A percentile compares a stretch with the other conserved stretches of the same genome.
phyloP scores from a whole-genome alignment of 2,113 vertebrate genomes.

The Pollimyrus isidori region DNA sequence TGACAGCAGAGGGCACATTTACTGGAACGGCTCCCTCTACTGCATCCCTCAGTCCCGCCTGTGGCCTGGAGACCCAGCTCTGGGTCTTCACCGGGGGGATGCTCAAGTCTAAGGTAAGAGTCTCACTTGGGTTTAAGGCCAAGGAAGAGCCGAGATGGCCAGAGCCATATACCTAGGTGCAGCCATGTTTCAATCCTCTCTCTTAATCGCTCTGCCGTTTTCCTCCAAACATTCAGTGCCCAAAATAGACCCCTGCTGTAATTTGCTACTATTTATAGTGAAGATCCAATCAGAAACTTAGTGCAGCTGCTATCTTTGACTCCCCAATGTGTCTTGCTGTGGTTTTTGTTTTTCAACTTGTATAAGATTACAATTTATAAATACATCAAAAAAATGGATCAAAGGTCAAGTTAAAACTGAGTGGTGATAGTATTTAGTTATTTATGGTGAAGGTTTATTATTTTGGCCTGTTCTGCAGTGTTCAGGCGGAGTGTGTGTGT shows the following conservation, averaged over 20 bases:
- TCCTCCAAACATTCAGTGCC: neutral
- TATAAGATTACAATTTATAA: neutral
- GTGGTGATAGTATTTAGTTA: neutral
- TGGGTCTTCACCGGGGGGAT: constrained; percentile 69
- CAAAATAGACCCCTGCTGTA: neutral
- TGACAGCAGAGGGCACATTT: constrained; percentile 52
- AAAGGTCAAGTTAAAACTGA: neutral
- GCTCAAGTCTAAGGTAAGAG: constrained; percentile 67
- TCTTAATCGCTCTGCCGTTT: neutral
- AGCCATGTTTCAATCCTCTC: neutral
- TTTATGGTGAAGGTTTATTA: neutral
- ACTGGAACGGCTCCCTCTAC: constrained; percentile 49
- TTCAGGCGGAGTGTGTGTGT: neutral
- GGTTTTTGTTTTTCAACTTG: neutral
- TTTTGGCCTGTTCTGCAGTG: neutral
- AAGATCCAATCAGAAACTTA: neutral
- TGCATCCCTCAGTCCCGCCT: constrained; percentile 48
- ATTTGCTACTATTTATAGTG: neutral
- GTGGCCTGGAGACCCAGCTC: constrained; percentile 54
- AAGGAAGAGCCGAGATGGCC: neutral
- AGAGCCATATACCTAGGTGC: neutral
- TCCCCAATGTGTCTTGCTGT: neutral
- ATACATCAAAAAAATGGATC: neutral
- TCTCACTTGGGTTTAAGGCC: neutral
- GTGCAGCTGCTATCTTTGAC: neutral